phyloP scores from a whole-genome alignment of 2,113 vertebrate species.

The Halichoerus grypus region DNA sequence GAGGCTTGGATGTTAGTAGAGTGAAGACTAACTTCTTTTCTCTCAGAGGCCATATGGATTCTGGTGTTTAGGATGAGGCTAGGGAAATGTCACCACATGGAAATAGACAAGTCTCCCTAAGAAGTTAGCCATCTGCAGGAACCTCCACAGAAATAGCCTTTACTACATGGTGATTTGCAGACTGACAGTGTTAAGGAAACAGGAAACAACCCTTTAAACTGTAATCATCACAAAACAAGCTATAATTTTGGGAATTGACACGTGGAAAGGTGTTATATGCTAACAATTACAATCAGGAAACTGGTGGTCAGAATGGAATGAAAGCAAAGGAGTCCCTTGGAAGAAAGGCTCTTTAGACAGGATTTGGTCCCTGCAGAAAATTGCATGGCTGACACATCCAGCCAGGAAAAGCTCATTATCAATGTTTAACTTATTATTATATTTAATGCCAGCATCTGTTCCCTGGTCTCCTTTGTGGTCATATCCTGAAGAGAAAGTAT shows the following conservation, averaged over 20 bases:
- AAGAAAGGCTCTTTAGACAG: not conserved
- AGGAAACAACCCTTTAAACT: not conserved
- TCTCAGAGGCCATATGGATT: not conserved
- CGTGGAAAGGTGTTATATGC: not conserved
- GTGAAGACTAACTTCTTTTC: not conserved
- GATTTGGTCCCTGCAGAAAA: conserved; percentile 11
- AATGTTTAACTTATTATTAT: not conserved
- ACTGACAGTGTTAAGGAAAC: not conserved
- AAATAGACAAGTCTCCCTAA: not conserved
- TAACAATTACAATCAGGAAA: not conserved
- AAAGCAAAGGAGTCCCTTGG: not conserved
- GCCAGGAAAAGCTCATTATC: not conserved
- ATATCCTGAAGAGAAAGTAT: not conserved
- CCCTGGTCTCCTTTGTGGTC: not conserved
- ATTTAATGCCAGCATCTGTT: not conserved
- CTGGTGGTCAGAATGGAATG: not conserved
- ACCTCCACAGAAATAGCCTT: conserved; percentile 11
- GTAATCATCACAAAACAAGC: not conserved
- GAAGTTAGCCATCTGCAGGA: conserved; percentile 38
- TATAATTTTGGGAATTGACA: conserved; percentile 54
- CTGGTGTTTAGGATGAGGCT: not conserved
- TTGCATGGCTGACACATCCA: not conserved
- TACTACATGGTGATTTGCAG: conserved; percentile 44
- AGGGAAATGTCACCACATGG: not conserved
- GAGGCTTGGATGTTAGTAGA: not conserved